Percentiles rank a stretch among this genome's conserved stretches.
Evolutionary conservation across 2,113 vertebrate species (phyloP).

Genomic region (Rhinolophus sinicus): DNA sequence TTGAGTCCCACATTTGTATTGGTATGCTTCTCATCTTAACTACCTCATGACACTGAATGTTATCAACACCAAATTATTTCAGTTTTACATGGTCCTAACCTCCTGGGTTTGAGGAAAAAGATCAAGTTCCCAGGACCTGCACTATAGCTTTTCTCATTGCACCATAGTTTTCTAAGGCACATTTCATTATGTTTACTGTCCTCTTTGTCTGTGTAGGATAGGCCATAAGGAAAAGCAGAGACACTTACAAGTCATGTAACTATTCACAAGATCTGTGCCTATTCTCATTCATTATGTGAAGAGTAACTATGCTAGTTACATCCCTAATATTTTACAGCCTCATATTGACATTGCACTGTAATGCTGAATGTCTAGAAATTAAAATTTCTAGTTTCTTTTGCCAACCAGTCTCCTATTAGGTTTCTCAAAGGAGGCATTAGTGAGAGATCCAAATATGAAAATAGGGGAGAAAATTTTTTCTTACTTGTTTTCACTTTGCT

Average conservation of each 20-base stretch:
- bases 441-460: background rate
- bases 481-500: background rate
- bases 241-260: background rate
- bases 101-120: background rate
- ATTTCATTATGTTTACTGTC: background rate
- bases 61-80: background rate
- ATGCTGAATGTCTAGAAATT: background rate
- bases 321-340: background rate
- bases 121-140: background rate
- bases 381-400: constrained; percentile 8
- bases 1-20: background rate
- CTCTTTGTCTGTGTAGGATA: background rate
- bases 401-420: background rate
- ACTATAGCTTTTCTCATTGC: background rate
- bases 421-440: constrained; percentile 15
- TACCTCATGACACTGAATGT: background rate
- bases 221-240: background rate
- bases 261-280: background rate
- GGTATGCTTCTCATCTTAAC: background rate
- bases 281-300: background rate
- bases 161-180: background rate
- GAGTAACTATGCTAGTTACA: background rate
- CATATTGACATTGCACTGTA: background rate
- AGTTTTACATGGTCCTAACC: background rate
- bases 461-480: background rate